These are phyloP conservation scores for Penaeus vannamei DNA, from an alignment of 1,140 invertebrate species.

Conservation along the genomic window DNA sequence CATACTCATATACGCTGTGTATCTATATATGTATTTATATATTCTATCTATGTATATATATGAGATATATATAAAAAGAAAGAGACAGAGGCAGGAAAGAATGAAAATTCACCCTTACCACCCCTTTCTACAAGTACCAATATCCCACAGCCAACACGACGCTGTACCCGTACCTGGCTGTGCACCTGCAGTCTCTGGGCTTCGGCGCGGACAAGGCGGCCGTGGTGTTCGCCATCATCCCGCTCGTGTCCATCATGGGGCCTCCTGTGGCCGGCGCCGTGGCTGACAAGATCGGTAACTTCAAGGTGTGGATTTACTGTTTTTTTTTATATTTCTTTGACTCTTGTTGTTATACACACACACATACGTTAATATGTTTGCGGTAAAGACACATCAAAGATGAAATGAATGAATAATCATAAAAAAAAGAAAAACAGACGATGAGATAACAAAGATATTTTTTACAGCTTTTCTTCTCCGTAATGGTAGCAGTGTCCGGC, in stretches of 20 bases:
- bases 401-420: too few relatives aligned
- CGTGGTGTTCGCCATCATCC: slow-evolving; percentile 64
- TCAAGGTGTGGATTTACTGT: slow-evolving; percentile 72
- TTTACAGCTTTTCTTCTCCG: slow-evolving; percentile 64
- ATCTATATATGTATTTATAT: too few relatives aligned
- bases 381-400: too few relatives aligned
- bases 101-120: too few relatives aligned
- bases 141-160: slow-evolving; percentile 48
- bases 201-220: slow-evolving; percentile 65
- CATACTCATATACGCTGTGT: too few relatives aligned
- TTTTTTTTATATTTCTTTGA: background rate
- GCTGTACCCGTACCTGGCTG: slow-evolving; percentile 62
- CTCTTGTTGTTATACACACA: too few relatives aligned
- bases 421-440: background rate
- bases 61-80: too few relatives aligned
- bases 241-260: slow-evolving; percentile 69
- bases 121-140: too few relatives aligned
- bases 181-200: slow-evolving; percentile 66
- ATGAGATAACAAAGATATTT: background rate
- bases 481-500: slow-evolving; percentile 53
- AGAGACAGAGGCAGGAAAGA: too few relatives aligned
- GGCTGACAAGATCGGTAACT: slow-evolving; percentile 71
- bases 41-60: too few relatives aligned
- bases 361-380: too few relatives aligned
- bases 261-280: slow-evolving; percentile 70